phyloP scores from a whole-genome alignment of 2,113 vertebrate genomes.

The Tetraodon nigroviridis region DNA sequence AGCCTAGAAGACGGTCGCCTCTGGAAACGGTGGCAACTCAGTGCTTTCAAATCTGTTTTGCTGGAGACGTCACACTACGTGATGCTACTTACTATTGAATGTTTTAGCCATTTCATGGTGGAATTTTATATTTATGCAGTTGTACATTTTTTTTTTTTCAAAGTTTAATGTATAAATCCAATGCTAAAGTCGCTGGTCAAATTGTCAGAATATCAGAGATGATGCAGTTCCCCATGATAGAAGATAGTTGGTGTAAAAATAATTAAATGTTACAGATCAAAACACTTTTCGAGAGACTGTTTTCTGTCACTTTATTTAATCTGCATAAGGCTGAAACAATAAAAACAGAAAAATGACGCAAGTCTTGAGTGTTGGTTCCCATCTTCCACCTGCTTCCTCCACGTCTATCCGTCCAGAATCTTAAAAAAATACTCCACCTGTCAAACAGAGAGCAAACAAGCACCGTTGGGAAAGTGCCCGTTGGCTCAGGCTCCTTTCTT shows the following conservation, averaged over 20 bases:
- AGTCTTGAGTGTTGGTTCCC: slow-evolving; percentile 42
- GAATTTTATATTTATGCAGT: slow-evolving; percentile 99
- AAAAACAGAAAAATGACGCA: slow-evolving; percentile 72
- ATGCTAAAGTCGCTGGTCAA: slow-evolving; percentile 99
- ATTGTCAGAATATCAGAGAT: slow-evolving; percentile 83
- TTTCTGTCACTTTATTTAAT: slow-evolving; percentile 95
- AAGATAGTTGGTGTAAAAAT: slow-evolving; percentile 80
- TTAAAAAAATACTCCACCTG: slow-evolving; percentile 97
- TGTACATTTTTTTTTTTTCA: slow-evolving; percentile 99
- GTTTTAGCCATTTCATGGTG: slow-evolving; percentile 99
- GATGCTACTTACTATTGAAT: slow-evolving; percentile 97
- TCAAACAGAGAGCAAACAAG: slow-evolving; percentile 32
- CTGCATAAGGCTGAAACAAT: slow-evolving; percentile 91
- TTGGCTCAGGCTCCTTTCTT: slow-evolving; percentile 19
- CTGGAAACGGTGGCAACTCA: slow-evolving; percentile 76
- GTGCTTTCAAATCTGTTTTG: slow-evolving; percentile 78
- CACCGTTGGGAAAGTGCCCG: slow-evolving; percentile 5
- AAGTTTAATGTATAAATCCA: slow-evolving; percentile 95
- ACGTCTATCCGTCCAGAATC: slow-evolving; percentile 79
- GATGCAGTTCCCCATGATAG: slow-evolving; percentile 94
- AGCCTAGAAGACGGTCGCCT: slow-evolving; percentile 72
- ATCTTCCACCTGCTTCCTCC: not conserved
- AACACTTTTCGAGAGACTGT: slow-evolving; percentile 86
- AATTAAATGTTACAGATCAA: slow-evolving; percentile 89
- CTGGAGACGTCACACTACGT: slow-evolving; percentile 88